Base-by-base conservation (phyloP, 2,888 invertebrate genomes). In the Eupithecia tripunctaria region DNA sequence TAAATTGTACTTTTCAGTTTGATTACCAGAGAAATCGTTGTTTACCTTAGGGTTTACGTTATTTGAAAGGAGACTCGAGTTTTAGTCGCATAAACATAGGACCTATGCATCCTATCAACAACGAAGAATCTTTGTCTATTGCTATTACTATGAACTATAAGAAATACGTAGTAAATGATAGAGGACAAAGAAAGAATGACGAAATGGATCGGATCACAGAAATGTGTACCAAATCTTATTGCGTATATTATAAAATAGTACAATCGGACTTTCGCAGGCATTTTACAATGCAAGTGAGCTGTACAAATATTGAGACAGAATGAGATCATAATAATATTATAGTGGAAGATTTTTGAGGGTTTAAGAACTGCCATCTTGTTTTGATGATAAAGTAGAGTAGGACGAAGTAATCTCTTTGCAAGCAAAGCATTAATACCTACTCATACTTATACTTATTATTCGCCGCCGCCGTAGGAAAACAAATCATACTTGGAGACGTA, bases 261-360 rank as follows among this genome's bases (percentile, higher is more conserved):
- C 51, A 14, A 25, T 25, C 14, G 25, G 12, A 25, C 12, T 56
- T 56, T 21, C 10, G n/a, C 4, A 51, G 56, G 4, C 56, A 56
- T 56, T 56, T 56, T 60, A 29, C 18, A 29, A 29, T 60, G 18
- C 29, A 60, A 60, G 12, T 18, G 18, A 60, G 18, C 29, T 25
- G 15, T 60, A 29, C 27, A 64, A 63, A 67, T 51, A 69, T 73
- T 73, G 29, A 64, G 10, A 47, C 67, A 43, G 64, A 75, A 77
- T 76, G 79, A 79, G 71, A 76, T 76, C 77, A 77, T 41, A n/a
- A n/a, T n/a, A n/a, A n/a, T n/a, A n/a, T 27, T 5, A 51, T 56
- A 43, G 27, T 66, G 41, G 32, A 69, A 67, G 27, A 38, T 41
- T 73, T 67, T 59, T 25, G 67, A 60, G 12, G 59, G 1, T 47